Evolutionary conservation across 92 coral and sea anemone species (phyloP), one percentile per base, ranked within the genome.

Genomic region (Isaurus tuberculatus): DNA sequence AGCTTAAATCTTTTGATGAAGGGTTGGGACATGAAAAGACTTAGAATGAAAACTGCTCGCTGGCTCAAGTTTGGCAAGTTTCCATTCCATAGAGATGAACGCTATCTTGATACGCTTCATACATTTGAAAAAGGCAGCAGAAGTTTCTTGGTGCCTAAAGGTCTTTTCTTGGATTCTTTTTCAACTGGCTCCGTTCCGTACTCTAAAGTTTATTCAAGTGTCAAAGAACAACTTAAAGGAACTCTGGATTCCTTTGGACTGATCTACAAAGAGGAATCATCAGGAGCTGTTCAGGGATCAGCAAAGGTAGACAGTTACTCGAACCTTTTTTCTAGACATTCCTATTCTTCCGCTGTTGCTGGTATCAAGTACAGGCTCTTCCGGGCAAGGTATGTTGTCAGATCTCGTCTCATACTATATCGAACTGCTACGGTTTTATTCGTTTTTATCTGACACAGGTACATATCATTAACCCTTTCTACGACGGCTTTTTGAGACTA

Each of bases 1-100:
- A n/a, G 83, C 53, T 25, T 77, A 17, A 30, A 57, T 57, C 25
- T 23, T 63, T 70, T 77, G 6, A 57, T 77, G 83, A 58, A 77
- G 36, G 83, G 49, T 33, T 77, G 83, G 83, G 83, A 77, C 22
- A 77, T 77, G 83, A 77, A 57, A 34, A 31, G 29, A 6, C 44
- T 77, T 32, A 57, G 32, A 27, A 57, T 77, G 32, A 57, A 77
- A 63, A 8, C 48, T 77, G 68, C 70, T 13, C 83, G 83, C 51
- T 77, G 83, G 83, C 83, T 77, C 31, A 55, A n/a, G 43, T 20
- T 19, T 19, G 20, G 17, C 49, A n/a, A 77, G 46, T 77, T 77
- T 57, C 83, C 83, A 23, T 22, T 37, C 0, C 49, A 57, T 42
- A 77, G 43, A 26, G 70, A 77, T 8, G 26, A 31, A 36, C 70